Percentiles rank a stretch among this genome's conserved stretches.
Conservation (phyloP, 2,888 invertebrate genomes). For the Ophion costatus region DNA sequence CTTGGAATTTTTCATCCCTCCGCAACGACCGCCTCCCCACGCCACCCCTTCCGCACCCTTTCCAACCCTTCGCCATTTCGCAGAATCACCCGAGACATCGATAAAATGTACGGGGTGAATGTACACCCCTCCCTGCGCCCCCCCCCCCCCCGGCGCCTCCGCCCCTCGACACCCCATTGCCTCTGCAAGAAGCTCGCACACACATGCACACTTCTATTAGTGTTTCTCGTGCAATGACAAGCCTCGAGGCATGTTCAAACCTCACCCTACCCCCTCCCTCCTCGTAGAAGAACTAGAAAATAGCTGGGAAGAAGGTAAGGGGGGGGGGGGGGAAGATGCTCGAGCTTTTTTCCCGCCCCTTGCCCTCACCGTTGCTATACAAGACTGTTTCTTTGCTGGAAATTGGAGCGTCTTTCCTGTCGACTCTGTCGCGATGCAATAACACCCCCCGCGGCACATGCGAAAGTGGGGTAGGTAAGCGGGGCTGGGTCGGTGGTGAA, state of each 20-base stretch:
- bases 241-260: conserved; percentile 19
- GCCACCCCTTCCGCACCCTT: neutral
- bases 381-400: conserved; percentile 25
- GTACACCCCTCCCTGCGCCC: conserved; percentile 6
- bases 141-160: no score
- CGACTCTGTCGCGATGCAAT: conserved; percentile 39
- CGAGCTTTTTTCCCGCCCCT: conserved; percentile 13
- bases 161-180: neutral
- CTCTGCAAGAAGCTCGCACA: conserved; percentile 1
- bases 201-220: conserved; percentile 12
- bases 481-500: no score
- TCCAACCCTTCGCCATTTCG: conserved; percentile 24
- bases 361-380: neutral
- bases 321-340: neutral
- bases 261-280: neutral
- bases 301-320: neutral
- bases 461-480: neutral
- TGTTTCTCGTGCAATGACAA: conserved; percentile 39
- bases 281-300: neutral
- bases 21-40: neutral
- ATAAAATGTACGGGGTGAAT: conserved; percentile 48
- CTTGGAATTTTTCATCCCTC: conserved; percentile 19
- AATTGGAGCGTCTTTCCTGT: conserved; percentile 45
- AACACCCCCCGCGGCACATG: conserved; percentile 20
- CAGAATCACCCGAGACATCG: conserved; percentile 51